Evolutionary conservation across 2,888 invertebrate species (phyloP).

Genomic region (Lymantria dispar): DNA sequence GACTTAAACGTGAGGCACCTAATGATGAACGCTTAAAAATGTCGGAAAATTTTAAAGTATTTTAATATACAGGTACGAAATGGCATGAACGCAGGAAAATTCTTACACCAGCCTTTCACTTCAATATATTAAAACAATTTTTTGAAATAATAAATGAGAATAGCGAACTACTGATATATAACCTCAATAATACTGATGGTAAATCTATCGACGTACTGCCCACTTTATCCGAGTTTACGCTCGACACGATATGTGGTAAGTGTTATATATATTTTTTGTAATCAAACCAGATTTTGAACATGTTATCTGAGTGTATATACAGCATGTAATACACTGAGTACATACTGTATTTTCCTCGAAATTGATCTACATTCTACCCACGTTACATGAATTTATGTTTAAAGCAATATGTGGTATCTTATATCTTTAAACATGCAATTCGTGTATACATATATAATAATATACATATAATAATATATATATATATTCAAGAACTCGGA

Average conservation of each 20-base stretch:
- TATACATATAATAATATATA: too few relatives aligned
- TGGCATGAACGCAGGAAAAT: slow-evolving; percentile 85
- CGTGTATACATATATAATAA: too few relatives aligned
- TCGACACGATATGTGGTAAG: slow-evolving; percentile 86
- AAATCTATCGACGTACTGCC: slow-evolving; percentile 75
- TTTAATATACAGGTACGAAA: slow-evolving; percentile 64
- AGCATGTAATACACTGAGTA: too few relatives aligned
- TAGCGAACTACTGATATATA: slow-evolving; percentile 54
- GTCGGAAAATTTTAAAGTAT: too few relatives aligned
- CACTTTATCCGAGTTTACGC: slow-evolving; percentile 76
- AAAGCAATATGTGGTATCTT: slow-evolving; percentile 85
- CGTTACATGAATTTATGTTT: slow-evolving; percentile 79
- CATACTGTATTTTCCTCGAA: too few relatives aligned
- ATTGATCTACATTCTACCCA: slow-evolving; percentile 73
- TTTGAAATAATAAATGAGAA: slow-evolving; percentile 69
- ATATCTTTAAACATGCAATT: too few relatives aligned
- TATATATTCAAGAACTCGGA: too few relatives aligned
- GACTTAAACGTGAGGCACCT: too few relatives aligned
- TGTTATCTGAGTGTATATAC: too few relatives aligned
- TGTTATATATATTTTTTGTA: too few relatives aligned
- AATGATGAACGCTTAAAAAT: too few relatives aligned
- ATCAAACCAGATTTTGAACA: too few relatives aligned
- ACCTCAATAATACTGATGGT: slow-evolving; percentile 42
- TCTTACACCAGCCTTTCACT: slow-evolving; percentile 85
- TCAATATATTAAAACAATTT: slow-evolving; percentile 79